Evolutionary conservation across 2,797 vertebrate genomes (phyloP).

Genomic region (Sebastes oblongus): DNA sequence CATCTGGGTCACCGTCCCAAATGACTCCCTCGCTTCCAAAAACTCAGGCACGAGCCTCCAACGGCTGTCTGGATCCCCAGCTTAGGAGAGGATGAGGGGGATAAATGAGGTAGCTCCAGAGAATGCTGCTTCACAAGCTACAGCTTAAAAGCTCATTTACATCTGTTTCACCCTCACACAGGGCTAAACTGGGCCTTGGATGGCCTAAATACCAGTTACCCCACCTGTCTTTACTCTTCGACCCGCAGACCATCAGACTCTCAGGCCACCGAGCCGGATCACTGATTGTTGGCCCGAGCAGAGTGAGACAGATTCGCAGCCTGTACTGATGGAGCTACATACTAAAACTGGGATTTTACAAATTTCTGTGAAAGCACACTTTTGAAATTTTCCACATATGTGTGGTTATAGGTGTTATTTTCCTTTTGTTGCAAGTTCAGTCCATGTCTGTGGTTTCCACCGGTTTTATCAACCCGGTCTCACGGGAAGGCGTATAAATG

Average conservation of each 20-base stretch:
- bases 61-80: conserved; percentile 62
- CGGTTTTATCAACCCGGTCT: accelerated
- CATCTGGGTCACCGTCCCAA: conserved; percentile 56
- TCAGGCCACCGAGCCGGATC: conserved; percentile 23
- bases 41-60: conserved; percentile 52
- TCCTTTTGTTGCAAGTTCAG: neutral
- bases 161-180: conserved; percentile 63
- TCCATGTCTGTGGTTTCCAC: no score
- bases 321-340: neutral
- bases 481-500: no score
- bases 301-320: conserved; percentile 4
- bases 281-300: neutral
- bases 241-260: conserved; percentile 12
- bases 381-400: neutral
- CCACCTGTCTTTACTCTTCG: conserved; percentile 63
- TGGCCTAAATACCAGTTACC: conserved; percentile 61
- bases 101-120: conserved; percentile 70
- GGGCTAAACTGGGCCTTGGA: conserved; percentile 51
- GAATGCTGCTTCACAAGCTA: conserved; percentile 62
- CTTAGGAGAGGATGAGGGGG: conserved; percentile 72
- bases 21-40: conserved; percentile 47
- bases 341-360: neutral
- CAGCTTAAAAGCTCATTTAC: conserved; percentile 78
- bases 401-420: neutral
- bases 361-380: neutral